Conservation (phyloP, 2,888 invertebrate genomes). For the Odontomyia ornata region DNA sequence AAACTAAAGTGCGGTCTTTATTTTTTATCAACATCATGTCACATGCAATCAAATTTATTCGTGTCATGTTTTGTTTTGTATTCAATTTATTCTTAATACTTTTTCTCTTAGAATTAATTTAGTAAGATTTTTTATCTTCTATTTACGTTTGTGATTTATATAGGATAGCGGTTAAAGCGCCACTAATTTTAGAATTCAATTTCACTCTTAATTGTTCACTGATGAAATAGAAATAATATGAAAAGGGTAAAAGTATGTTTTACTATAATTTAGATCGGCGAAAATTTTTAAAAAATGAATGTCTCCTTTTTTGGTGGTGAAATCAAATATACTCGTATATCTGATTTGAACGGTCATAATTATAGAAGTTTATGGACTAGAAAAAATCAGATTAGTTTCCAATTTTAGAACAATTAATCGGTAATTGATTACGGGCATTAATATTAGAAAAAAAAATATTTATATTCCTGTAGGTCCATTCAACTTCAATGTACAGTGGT, state of each 20-base stretch:
- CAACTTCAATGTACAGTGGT: no score
- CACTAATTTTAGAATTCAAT: background rate
- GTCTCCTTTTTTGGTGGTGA: background rate
- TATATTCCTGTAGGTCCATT: no score
- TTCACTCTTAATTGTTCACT: slow-evolving; percentile 1
- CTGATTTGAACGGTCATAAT: no score
- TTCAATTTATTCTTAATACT: background rate
- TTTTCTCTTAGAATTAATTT: background rate
- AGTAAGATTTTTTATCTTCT: background rate
- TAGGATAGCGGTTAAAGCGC: background rate
- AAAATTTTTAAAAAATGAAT: background rate
- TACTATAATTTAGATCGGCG: background rate
- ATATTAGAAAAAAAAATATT: no score
- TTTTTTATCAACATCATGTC: background rate
- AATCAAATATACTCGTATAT: no score
- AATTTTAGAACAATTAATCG: no score
- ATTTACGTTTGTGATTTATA: background rate
- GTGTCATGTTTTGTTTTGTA: background rate
- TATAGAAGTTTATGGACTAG: no score
- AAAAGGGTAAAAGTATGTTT: background rate
- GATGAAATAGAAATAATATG: slow-evolving; percentile 7
- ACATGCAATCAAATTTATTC: background rate
- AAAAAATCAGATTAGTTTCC: no score
- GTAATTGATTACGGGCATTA: no score
- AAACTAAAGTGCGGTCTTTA: slow-evolving; percentile 3